Evolutionary conservation across 64 coral and sea anemone genomes (phyloP).

Genomic region (Porites lutea): DNA sequence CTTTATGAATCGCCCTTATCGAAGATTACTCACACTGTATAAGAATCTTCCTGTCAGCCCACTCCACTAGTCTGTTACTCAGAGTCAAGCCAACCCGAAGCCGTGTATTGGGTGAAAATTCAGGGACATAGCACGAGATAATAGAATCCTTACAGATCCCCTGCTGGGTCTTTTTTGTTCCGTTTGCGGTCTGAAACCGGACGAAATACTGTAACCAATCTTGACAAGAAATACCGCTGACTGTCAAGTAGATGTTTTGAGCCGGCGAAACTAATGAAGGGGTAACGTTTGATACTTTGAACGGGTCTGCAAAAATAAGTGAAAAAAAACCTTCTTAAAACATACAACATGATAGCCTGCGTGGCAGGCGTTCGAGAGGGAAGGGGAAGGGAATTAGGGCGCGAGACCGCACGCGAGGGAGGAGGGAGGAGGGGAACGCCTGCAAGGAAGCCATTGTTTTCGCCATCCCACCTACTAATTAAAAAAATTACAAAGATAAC

Average conservation of each 20-base stretch:
- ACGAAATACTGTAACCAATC: slow-evolving; percentile 79
- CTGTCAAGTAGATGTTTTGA: slow-evolving; percentile 34
- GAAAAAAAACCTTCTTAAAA: too few species aligned
- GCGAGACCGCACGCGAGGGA: too few species aligned
- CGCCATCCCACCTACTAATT: too few species aligned
- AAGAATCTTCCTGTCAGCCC: slow-evolving; percentile 62
- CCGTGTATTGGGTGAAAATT: slow-evolving; percentile 64
- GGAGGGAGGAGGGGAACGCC: too few species aligned
- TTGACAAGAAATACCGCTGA: slow-evolving; percentile 77
- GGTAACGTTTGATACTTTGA: slow-evolving; percentile 68
- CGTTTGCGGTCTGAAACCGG: slow-evolving; percentile 71
- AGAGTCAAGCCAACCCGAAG: slow-evolving; percentile 80
- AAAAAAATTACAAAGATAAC: too few species aligned
- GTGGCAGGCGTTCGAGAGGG: too few species aligned
- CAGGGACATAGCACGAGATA: slow-evolving; percentile 64
- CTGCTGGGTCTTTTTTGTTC: slow-evolving; percentile 75
- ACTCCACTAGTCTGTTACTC: slow-evolving; percentile 82
- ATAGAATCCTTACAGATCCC: too few species aligned
- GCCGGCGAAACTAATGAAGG: slow-evolving; percentile 67
- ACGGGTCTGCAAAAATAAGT: slow-evolving; percentile 74
- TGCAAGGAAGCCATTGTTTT: too few species aligned
- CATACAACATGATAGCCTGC: too few species aligned
- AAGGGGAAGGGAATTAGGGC: too few species aligned
- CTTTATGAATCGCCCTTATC: too few species aligned
- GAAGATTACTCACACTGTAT: slow-evolving; percentile 61